Conservation (phyloP, 2,888 invertebrate genomes). For the Anthophora plumipes region DNA sequence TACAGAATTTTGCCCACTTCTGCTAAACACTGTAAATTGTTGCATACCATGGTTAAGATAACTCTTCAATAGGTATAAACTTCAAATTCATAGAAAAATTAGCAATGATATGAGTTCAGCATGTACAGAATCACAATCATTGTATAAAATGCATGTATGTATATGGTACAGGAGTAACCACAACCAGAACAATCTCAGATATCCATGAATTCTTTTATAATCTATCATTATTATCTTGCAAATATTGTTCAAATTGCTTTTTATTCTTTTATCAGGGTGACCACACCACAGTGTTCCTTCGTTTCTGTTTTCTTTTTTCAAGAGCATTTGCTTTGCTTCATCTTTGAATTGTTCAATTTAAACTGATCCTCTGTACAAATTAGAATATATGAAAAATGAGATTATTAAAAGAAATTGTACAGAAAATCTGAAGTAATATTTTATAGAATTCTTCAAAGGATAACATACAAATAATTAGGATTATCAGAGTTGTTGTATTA, state of each 20-base stretch:
- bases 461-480: not conserved
- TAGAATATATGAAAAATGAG: not conserved
- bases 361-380: not conserved
- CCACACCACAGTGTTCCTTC: too few relatives aligned
- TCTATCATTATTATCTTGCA: slow-evolving; percentile 72
- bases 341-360: not conserved
- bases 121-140: slow-evolving; percentile 47
- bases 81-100: slow-evolving; percentile 64
- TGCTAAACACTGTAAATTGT: slow-evolving; percentile 24
- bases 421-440: too few relatives aligned
- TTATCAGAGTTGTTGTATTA: not conserved
- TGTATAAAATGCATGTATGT: slow-evolving; percentile 66
- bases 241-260: slow-evolving; percentile 61
- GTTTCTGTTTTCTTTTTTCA: not conserved
- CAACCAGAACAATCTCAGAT: slow-evolving; percentile 69
- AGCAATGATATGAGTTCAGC: slow-evolving; percentile 60
- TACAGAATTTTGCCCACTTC: slow-evolving; percentile 29
- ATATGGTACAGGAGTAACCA: slow-evolving; percentile 71
- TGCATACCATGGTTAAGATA: slow-evolving; percentile 2
- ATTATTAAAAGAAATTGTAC: not conserved
- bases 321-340: not conserved
- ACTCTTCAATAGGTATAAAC: slow-evolving; percentile 71
- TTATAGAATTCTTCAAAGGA: not conserved
- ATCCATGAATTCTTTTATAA: slow-evolving; percentile 64
- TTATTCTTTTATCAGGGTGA: slow-evolving; percentile 39